These are phyloP conservation scores for Arctocebus calabarensis DNA, from an alignment of 2,797 vertebrate species.

Conservation along the genomic window DNA sequence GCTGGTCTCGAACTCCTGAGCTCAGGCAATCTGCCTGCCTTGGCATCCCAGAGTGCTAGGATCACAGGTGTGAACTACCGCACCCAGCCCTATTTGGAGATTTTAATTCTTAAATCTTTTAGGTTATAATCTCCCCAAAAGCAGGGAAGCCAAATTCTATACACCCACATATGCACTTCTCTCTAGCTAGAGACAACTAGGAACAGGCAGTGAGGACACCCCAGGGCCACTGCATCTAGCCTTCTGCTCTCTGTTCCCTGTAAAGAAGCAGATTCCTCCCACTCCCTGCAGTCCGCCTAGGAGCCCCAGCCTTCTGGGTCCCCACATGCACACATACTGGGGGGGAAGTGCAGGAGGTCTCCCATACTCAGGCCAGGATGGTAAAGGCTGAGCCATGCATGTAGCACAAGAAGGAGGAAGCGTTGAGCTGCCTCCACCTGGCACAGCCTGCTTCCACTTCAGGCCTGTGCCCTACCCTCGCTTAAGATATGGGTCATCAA, in stretches of 20 bases:
- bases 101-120: slow-evolving; percentile 49
- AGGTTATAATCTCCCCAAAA: background rate
- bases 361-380: background rate
- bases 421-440: background rate
- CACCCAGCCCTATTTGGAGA: background rate
- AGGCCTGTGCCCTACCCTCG: background rate
- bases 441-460: background rate
- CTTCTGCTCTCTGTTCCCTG: background rate
- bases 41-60: too few relatives aligned
- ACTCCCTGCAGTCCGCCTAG: background rate
- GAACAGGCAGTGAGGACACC: background rate
- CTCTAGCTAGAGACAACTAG: background rate
- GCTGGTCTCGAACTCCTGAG: too few relatives aligned
- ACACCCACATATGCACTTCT: background rate
- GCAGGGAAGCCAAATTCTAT: background rate
- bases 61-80: too few relatives aligned
- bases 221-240: background rate
- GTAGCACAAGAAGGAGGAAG: background rate
- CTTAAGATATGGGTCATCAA: slow-evolving; percentile 22
- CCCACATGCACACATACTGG: background rate
- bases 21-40: too few relatives aligned
- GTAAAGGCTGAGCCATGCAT: background rate
- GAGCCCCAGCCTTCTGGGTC: background rate
- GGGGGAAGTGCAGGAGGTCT: background rate
- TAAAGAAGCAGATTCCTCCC: background rate